Evolutionary conservation across 2,797 vertebrate genomes (phyloP), one percentile per base, ranked within the genome.

Genomic region (Helicolenus hilgendorfi): DNA sequence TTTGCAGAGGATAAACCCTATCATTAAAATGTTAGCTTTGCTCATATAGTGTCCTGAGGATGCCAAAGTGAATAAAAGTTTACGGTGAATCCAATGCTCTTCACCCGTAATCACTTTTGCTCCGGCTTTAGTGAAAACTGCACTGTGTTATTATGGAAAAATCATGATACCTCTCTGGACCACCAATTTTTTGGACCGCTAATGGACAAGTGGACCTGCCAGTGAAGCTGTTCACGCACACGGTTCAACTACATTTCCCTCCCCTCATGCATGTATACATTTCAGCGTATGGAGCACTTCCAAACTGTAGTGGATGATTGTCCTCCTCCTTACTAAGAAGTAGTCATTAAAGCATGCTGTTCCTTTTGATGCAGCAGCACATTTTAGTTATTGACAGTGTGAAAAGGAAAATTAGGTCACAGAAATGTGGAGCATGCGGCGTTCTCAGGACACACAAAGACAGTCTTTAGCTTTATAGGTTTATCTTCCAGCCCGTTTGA

Each of bases 401-500:
- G 77, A 87, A 93, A 86, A 80, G 75, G 11, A 58, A 90, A 95
- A 91, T 92, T 93, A 67, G 93, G 93, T 93, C 93, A 94, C n/a
- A 75, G 72, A 65, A 91, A 94, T 91, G 90, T 93, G 88, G 89
- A 91, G 85, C 88, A 85, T 1, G 45, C 90, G 72, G 72, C 72
- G 20, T 94, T 93, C 85, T 86, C 82, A 49, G 84, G 84, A 90
- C 83, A 88, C 74, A 89, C 85, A 93, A 89, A 92, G 88, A 82
- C 79, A 27, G 38, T 87, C 81, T 94, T 92, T 84, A 83, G 91
- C 88, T 92, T 88, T 80, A 83, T 60, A 75, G 93, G 87, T 94
- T 94, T 93, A 94, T 91, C 85, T 84, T 79, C 60, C 81, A 77
- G 87, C 74, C 79, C 29, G 83, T 94, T 94, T 94, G 92, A 94